phyloP scores from a whole-genome alignment of 1,140 invertebrate genomes.

The Drosophila tsacasi region DNA sequence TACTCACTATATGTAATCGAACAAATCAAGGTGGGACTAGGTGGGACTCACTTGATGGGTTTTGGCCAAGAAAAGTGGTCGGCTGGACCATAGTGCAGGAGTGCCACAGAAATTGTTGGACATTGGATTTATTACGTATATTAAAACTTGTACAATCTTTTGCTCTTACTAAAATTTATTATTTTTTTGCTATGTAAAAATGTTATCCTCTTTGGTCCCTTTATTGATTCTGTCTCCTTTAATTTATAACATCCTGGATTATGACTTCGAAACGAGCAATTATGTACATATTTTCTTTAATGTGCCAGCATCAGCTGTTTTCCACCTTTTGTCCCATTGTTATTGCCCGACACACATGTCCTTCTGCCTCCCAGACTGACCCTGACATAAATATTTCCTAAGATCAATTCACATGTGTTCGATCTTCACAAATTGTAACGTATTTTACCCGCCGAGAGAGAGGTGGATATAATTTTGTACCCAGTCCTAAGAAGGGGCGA shows the following conservation, averaged over 20 bases:
- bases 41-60: too few species aligned
- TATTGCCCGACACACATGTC: constrained; percentile 29
- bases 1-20: too few species aligned
- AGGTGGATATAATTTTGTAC: constrained; percentile 18
- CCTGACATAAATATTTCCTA: constrained; percentile 67
- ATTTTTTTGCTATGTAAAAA: background rate
- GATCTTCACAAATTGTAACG: constrained; percentile 52
- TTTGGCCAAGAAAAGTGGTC: too few species aligned
- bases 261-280: background rate
- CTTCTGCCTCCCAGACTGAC: constrained; percentile 28
- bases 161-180: background rate
- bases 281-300: background rate
- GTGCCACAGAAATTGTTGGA: too few species aligned
- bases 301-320: constrained; percentile 42
- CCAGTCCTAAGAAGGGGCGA: constrained; percentile 28
- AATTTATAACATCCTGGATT: background rate
- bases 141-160: too few species aligned
- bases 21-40: too few species aligned
- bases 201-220: background rate
- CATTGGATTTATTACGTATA: too few species aligned
- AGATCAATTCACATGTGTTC: constrained; percentile 42
- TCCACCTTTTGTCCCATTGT: background rate
- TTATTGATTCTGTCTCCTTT: background rate
- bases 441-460: constrained; percentile 44
- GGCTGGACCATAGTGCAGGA: too few species aligned